Evolutionary conservation across 2,888 invertebrate genomes (phyloP), one percentile per base, ranked within the genome.

Genomic region (Agonopterix arenella): DNA sequence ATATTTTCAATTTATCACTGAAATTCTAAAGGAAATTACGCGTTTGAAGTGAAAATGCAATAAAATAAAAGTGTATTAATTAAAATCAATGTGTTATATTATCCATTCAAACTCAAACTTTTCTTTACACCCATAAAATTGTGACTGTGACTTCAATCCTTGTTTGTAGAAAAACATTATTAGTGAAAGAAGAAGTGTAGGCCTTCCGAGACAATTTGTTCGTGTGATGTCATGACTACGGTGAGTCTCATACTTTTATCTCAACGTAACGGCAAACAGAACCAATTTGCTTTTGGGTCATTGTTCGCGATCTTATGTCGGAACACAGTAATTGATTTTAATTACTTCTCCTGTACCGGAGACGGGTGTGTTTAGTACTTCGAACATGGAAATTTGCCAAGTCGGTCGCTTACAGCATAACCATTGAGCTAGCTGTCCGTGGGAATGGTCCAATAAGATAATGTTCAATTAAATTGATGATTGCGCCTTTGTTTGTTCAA

Each of bases 381-480:
- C 41, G 36, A 36, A 63, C 58, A 77, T 86, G 86, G 86, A 82
- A 72, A 65, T 68, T 55, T 82, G 86, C 86, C 86, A 86, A 85
- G 73, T 81, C 76, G 82, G 79, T 73, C 78, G 74, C 56, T 40
- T 40, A n/a, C 40, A n/a, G 40, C 40, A 40, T 40, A n/a, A 40
- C 40, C 9, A 40, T 28, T 28, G 28, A 28, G 5, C 28, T 7
- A 28, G 28, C 7, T 28, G 28, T 28, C 28, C 5, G 28, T 28
- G 28, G 28, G 28, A 28, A 28, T 7, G 28, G 5, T 28, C 28
- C 28, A 28, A 28, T 28, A 28, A 28, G 28, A 28, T 28, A 28
- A 5, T 28, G 28, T 28, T 28, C 28, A 28, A 28, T 28, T 28
- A 28, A 28, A 28, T 28, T 28, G 28, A 5, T 28, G 28, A 18